Conservation (phyloP, 1,140 invertebrate genomes). For the Gonatopus flavifemur region DNA sequence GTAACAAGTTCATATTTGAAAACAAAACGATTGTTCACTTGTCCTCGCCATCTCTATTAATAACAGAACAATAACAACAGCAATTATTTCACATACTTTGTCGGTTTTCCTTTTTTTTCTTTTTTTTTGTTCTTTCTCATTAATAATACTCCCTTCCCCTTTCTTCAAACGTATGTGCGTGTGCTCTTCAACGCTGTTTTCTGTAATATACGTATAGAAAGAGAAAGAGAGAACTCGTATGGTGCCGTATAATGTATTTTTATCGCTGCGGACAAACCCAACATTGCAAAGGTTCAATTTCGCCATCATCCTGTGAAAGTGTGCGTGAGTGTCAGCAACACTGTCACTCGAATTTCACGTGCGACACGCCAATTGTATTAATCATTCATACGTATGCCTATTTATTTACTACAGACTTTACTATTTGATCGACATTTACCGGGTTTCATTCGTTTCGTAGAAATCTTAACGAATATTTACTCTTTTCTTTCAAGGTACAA, state of each 20-base stretch:
- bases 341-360: too few relatives aligned
- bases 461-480: background rate
- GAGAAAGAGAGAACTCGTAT: constrained; percentile 23
- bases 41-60: too few relatives aligned
- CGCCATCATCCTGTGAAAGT: too few relatives aligned
- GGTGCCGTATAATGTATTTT: constrained; percentile 33
- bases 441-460: background rate
- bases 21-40: too few relatives aligned
- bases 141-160: constrained; percentile 1
- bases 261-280: constrained; percentile 17
- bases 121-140: background rate
- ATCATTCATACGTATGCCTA: background rate
- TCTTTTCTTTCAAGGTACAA: too few relatives aligned
- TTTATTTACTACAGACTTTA: background rate
- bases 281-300: constrained; percentile 4
- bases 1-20: too few relatives aligned
- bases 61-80: too few relatives aligned
- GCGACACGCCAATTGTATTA: background rate
- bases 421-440: background rate
- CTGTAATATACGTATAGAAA: constrained; percentile 16
- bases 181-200: constrained; percentile 3
- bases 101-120: constrained; percentile 4
- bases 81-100: too few relatives aligned
- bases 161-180: constrained; percentile 4
- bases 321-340: too few relatives aligned